phyloP scores from a whole-genome alignment of 2,888 invertebrate species.

The Entomobrya multifasciata region DNA sequence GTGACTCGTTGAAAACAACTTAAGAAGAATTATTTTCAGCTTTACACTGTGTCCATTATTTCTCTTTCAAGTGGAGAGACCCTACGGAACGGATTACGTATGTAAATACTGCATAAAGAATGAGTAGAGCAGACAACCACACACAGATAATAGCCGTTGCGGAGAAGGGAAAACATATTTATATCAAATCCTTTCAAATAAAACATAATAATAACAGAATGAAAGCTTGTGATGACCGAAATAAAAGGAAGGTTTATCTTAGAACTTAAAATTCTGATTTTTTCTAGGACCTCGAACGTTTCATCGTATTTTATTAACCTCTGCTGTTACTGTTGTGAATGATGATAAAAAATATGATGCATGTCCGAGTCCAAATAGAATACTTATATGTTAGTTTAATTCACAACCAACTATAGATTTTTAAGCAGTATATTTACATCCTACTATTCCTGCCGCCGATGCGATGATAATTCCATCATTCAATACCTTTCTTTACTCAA shows the following conservation, averaged over 20 bases:
- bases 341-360: too few species aligned
- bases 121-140: conserved; percentile 69
- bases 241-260: conserved; percentile 34
- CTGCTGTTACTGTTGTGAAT: conserved; percentile 18
- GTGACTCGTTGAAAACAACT: not conserved
- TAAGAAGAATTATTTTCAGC: conserved; percentile 5
- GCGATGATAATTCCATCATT: too few species aligned
- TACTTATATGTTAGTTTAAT: too few species aligned
- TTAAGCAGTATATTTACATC: too few species aligned
- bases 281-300: conserved; percentile 60
- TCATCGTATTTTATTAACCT: conserved; percentile 53
- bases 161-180: conserved; percentile 34
- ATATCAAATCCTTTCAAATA: conserved; percentile 35
- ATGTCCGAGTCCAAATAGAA: too few species aligned
- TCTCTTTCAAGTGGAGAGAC: conserved; percentile 59
- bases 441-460: too few species aligned
- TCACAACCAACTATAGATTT: too few species aligned
- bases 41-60: conserved; percentile 3
- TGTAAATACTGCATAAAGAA: conserved; percentile 68
- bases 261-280: conserved; percentile 30
- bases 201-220: conserved; percentile 31
- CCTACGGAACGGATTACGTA: conserved; percentile 69
- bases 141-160: conserved; percentile 57
- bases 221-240: conserved; percentile 52
- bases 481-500: too few species aligned